Evolutionary conservation across 2,113 vertebrate genomes (phyloP).

Genomic region (Arvicanthis niloticus): DNA sequence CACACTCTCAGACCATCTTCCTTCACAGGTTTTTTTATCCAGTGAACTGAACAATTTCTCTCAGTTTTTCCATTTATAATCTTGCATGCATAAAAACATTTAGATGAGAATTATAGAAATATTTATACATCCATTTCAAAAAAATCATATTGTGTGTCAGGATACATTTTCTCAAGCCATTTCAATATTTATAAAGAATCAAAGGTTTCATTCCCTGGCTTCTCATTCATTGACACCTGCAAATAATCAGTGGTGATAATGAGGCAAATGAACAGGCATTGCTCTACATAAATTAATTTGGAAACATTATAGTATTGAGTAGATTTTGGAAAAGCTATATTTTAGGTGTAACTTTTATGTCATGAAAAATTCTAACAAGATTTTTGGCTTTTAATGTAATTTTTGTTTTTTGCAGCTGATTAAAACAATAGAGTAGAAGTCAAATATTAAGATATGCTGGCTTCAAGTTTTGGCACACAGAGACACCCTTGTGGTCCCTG

Average conservation of each 20-base stretch:
- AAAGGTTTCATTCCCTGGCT: constrained; percentile 62
- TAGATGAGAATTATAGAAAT: constrained; percentile 52
- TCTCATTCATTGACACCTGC: constrained; percentile 78
- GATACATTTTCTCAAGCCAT: constrained; percentile 76
- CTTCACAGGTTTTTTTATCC: constrained; percentile 72
- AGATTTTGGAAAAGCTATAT: constrained; percentile 73
- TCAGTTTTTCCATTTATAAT: constrained; percentile 62
- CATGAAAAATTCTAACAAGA: constrained; percentile 54
- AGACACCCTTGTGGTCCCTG: constrained; percentile 66
- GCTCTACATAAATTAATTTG: constrained; percentile 72
- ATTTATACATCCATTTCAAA: constrained; percentile 56
- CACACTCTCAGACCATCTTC: constrained; percentile 83
- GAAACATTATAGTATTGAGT: constrained; percentile 57
- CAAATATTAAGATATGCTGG: constrained; percentile 86
- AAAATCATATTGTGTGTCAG: neutral
- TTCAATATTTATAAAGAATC: constrained; percentile 77
- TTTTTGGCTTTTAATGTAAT: constrained; percentile 78
- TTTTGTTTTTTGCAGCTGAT: constrained; percentile 80
- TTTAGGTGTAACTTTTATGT: constrained; percentile 72
- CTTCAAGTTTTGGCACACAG: constrained; percentile 78
- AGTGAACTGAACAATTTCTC: constrained; percentile 72
- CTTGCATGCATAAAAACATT: constrained; percentile 66
- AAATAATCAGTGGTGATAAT: constrained; percentile 78
- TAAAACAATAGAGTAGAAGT: constrained; percentile 81
- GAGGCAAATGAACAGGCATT: constrained; percentile 77